Conservation (phyloP, 2,888 invertebrate species). For the Subacronicta megacephala region DNA sequence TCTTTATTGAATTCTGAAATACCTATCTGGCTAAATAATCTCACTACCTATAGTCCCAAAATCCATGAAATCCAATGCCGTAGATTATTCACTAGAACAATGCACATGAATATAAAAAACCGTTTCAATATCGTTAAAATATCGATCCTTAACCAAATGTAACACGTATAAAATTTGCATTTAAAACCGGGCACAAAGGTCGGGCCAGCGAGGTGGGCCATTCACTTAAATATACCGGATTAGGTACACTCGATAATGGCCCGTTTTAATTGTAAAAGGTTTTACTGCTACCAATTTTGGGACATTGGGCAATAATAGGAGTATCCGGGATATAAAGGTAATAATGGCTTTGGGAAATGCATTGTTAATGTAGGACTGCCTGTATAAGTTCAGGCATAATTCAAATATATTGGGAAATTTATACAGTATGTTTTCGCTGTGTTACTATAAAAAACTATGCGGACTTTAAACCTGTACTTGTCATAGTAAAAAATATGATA, state of each 20-base stretch:
- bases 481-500: too few species aligned
- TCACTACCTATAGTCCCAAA: too few species aligned
- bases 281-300: slow-evolving; percentile 56
- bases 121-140: slow-evolving; percentile 37
- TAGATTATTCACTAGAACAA: background rate
- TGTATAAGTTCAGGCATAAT: background rate
- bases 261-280: slow-evolving; percentile 75
- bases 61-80: too few species aligned
- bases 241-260: slow-evolving; percentile 76
- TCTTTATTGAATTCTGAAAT: too few species aligned
- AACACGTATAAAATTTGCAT: slow-evolving; percentile 66
- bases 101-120: background rate
- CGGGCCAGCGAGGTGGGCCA: slow-evolving; percentile 70
- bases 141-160: slow-evolving; percentile 44
- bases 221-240: slow-evolving; percentile 74
- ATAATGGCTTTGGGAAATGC: slow-evolving; percentile 34
- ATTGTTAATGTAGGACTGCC: slow-evolving; percentile 32
- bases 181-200: slow-evolving; percentile 71
- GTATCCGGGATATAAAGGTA: slow-evolving; percentile 37
- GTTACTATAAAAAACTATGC: too few species aligned
- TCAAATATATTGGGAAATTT: too few species aligned
- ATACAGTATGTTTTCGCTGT: too few species aligned
- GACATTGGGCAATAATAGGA: slow-evolving; percentile 48
- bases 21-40: too few species aligned
- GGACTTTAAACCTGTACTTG: too few species aligned